Evolutionary conservation across 2,888 invertebrate species (phyloP), one percentile per base, ranked within the genome.

Genomic region (Eilema caniola): DNA sequence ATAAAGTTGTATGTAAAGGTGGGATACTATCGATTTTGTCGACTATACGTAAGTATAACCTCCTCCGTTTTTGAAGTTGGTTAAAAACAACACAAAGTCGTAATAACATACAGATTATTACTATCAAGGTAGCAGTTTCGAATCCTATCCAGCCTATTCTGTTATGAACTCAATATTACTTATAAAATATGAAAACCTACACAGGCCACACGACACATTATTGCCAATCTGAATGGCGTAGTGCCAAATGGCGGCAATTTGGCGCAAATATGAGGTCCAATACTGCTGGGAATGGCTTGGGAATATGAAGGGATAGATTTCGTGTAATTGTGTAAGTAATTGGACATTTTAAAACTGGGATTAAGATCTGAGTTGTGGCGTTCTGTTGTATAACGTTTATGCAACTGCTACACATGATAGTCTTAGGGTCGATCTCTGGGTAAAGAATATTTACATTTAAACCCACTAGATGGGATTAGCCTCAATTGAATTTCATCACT

Each of bases 241-340:
- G 59, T 71, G 80, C 80, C 80, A 80, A 80, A 80, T 72, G 24
- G 67, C 64, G 20, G 62, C 66, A 59, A 73, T 80, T 82, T 80
- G 80, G 80, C 80, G 62, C 80, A 70, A 71, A 75, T 69, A 12
- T 47, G 60, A 63, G 68, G 68, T 79, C 77, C 80, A 77, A 79
- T 69, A 72, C 66, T 61, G 53, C 25, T n/a, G 3, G 28, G 53
- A 28, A 65, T 65, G 16, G 23, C 23, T 47, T 33, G 2, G 8
- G 31, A 47, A 28, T 65, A 37, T 24, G 23, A 62, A 12, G 24
- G 62, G 53, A 56, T 31, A 67, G 57, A n/a, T 66, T 66, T n/a
- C 53, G n/a, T 0, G 53, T 20, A 10, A 53, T n/a, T 53, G 53
- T 53, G 53, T 53, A 20, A 14, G 7, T 20, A 28, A 24, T 12